phyloP scores from a whole-genome alignment of 2,888 invertebrate species.

The Perizoma flavofasciatum region DNA sequence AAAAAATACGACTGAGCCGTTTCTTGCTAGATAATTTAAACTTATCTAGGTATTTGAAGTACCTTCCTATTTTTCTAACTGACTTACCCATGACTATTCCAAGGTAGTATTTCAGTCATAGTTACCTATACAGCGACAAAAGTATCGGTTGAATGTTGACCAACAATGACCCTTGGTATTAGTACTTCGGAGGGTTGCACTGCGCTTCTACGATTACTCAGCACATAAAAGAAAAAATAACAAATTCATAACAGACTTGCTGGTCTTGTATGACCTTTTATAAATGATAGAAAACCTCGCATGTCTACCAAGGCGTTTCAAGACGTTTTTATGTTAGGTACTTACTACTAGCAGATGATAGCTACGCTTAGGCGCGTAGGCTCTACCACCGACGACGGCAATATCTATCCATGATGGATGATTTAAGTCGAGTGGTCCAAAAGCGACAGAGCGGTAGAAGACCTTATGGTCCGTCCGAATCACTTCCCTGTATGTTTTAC shows the following conservation, averaged over 20 bases:
- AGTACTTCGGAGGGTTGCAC: slow-evolving; percentile 46
- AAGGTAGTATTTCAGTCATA: too few relatives aligned
- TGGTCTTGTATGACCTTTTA: slow-evolving; percentile 48
- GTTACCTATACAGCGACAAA: slow-evolving; percentile 1
- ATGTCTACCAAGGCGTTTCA: slow-evolving; percentile 37
- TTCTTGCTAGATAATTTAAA: too few relatives aligned
- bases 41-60: too few relatives aligned
- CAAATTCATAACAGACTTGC: slow-evolving; percentile 47
- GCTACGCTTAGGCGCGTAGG: background rate
- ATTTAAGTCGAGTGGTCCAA: too few relatives aligned
- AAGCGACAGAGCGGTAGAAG: too few relatives aligned
- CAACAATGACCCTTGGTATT: slow-evolving; percentile 53
- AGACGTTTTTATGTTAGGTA: slow-evolving; percentile 22
- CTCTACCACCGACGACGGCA: background rate
- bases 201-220: slow-evolving; percentile 54
- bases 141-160: slow-evolving; percentile 40
- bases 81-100: too few relatives aligned
- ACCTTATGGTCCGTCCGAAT: too few relatives aligned
- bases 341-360: slow-evolving; percentile 1
- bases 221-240: slow-evolving; percentile 50
- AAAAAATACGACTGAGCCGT: too few relatives aligned
- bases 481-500: too few relatives aligned
- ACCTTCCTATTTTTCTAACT: too few relatives aligned
- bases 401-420: background rate
- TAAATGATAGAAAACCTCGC: slow-evolving; percentile 39